These are phyloP conservation scores for Acrocephalus scirpaceus DNA, from an alignment of 2,797 vertebrate genomes.

Conservation along the genomic window DNA sequence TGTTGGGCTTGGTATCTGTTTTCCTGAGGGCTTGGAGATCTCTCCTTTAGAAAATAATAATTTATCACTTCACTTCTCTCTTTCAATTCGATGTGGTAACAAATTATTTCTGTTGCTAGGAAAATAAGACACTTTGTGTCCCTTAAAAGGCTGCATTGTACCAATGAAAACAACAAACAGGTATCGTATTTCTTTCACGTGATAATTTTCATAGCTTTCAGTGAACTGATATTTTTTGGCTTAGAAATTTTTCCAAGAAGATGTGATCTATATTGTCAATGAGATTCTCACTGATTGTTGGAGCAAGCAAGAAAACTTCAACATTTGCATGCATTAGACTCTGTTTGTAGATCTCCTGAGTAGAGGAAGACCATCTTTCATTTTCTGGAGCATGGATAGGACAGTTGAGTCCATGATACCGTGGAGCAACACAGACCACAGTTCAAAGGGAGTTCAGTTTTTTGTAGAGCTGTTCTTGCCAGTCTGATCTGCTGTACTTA, in stretches of 20 bases:
- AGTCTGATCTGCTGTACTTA: neutral
- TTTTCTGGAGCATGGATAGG: neutral
- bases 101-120: constrained; percentile 80
- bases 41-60: neutral
- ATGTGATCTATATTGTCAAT: neutral
- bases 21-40: neutral
- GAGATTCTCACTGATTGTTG: neutral
- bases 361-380: neutral
- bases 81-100: constrained; percentile 51
- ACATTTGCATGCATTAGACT: neutral
- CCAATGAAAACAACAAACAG: constrained; percentile 90
- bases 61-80: neutral
- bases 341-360: neutral
- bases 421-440: neutral
- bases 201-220: neutral
- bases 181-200: constrained; percentile 68
- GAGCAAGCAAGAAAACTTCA: neutral
- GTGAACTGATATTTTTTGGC: neutral
- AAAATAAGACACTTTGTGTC: constrained; percentile 96
- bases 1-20: neutral
- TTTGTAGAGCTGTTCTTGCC: neutral
- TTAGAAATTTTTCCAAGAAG: neutral
- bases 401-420: neutral
- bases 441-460: neutral
- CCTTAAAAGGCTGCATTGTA: constrained; percentile 88